phyloP scores from a whole-genome alignment of 2,888 invertebrate species.

The Melolontha melolontha region DNA sequence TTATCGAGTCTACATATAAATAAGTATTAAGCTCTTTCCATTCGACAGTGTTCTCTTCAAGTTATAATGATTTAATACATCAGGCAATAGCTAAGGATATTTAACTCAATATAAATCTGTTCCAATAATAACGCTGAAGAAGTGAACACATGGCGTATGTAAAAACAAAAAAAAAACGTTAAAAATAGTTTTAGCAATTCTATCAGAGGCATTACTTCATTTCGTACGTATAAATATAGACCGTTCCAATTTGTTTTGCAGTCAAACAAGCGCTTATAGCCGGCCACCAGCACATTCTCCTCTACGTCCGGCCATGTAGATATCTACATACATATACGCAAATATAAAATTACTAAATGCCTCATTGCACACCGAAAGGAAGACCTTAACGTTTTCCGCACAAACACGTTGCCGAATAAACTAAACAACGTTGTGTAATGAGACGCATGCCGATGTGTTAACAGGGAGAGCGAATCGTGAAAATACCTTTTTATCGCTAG shows the following conservation, averaged over 20 bases:
- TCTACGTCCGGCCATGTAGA: no score
- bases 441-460: slow-evolving; percentile 24
- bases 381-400: slow-evolving; percentile 30
- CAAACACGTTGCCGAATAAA: slow-evolving; percentile 25
- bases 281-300: background rate
- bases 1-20: no score
- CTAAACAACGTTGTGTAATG: slow-evolving; percentile 28
- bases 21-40: no score
- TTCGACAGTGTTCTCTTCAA: no score
- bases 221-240: slow-evolving; percentile 32
- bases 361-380: slow-evolving; percentile 14
- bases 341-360: slow-evolving; percentile 25
- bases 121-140: slow-evolving; percentile 2
- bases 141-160: slow-evolving; percentile 27
- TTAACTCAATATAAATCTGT: no score
- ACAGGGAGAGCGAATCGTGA: slow-evolving; percentile 19
- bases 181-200: slow-evolving; percentile 44
- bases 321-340: slow-evolving; percentile 1
- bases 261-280: slow-evolving; percentile 9
- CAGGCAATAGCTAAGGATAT: no score
- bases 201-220: slow-evolving; percentile 38
- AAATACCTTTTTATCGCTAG: slow-evolving; percentile 20
- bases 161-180: slow-evolving; percentile 30
- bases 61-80: no score
- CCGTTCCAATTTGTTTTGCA: slow-evolving; percentile 36